Base-by-base conservation (phyloP, 1,140 invertebrate species). In the Platorchestia sp. region DNA sequence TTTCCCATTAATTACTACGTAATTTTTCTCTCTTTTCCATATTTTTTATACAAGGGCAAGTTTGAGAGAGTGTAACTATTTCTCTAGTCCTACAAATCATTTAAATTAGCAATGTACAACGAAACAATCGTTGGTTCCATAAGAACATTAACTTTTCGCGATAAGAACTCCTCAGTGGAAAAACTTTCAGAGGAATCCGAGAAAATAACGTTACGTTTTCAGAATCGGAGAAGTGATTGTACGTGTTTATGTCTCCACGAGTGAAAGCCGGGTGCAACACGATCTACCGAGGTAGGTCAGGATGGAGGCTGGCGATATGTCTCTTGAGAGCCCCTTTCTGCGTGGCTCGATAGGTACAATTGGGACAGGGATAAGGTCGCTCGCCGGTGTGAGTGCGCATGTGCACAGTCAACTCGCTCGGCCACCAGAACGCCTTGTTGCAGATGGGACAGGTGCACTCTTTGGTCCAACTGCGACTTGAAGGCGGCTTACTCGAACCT, bases 341-440 rank as follows among this genome's bases (percentile, higher is more conserved):
- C 43, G 95, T 96, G 53, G 96, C 95, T 36, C 96, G 42, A 95
- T 96, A 96, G 53, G 95, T 59, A 89, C 96, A 96, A 47, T 96
- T 91, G 5, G 96, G 96, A 75, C 96, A 96, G 45, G 90, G 95
- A 91, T 95, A 96, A 41, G 95, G 96, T 51, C 95, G 96, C 90
- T 96, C 96, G 22, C 95, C 95, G 10, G 96, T 96, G 59, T 96
- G 96, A 47, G 95, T 95, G 41, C 96, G 95, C 86, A 96, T 95
- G 75, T 96, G 96, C 43, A 90, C 95, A 42, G 41, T 95, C 86
- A 95, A 45, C 86, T 90, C 89, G n/a, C 86, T 90, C 44, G 87
- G 47, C 59, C 47, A 87, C 47, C 89, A 95, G 89, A 95, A 95
- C 16, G 86, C 45, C 86, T 95, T 95, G 10, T 42, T 47, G 86